Evolutionary conservation across 2,797 vertebrate species (phyloP), one percentile per base, ranked within the genome.

Genomic region (Enteromius paludinosus): DNA sequence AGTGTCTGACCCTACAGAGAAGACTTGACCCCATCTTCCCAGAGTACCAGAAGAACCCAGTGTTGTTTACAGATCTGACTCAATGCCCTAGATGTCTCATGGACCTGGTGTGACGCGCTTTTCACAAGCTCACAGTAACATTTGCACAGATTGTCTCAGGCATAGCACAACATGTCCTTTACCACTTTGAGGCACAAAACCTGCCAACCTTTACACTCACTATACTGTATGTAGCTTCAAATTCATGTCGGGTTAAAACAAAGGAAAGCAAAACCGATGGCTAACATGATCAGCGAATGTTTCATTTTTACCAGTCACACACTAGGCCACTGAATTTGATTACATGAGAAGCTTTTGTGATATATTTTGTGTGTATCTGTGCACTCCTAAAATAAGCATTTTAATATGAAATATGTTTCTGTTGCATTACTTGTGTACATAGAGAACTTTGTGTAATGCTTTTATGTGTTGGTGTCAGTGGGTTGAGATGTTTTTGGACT

Each of bases 91-190:
- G 30, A 81, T 59, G 62, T 81, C 70, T 82, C 69, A 81, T 41
- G 23, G 80, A 82, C 47, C 72, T 66, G 33, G 69, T 78, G 88
- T 90, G 88, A 87, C 72, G 5, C 14, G 87, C 86, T 86, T 33
- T 69, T 79, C 71, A 73, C 75, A 61, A 88, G 89, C 90, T 92
- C 91, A 89, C 64, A n/a, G 92, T 93, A 91, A 89, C 87, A 78
- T 91, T 91, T 93, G 92, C 92, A 92, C 91, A 83, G 77, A 92
- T 92, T 88, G 92, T 93, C 93, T 94, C 93, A 94, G 94, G 94
- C 94, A 89, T 87, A 83, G 83, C 78, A 77, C 74, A 90, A 89
- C 86, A 86, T 28, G 88, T 84, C 65, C 89, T 87, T 87, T 88
- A 90, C 88, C 88, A 88, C 88, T 66, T 90, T 87, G 86, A 83